Percentiles rank a stretch among this genome's conserved stretches.
Conservation (phyloP, 2,797 vertebrate species). For the Leptoclinus maculatus region DNA sequence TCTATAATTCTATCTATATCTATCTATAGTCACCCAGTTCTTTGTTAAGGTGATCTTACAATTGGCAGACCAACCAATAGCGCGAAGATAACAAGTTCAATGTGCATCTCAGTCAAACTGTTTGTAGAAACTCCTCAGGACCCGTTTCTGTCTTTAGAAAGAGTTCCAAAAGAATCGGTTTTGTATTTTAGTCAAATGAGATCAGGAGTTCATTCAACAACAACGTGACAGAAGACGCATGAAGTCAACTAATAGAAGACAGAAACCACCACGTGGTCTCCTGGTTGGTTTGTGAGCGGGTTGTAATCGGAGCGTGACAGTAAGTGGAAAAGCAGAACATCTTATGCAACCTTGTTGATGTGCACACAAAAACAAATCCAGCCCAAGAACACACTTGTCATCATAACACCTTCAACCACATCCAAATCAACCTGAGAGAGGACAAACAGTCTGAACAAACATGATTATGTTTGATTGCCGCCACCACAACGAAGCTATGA, state of each 20-base stretch:
- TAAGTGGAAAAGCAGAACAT: neutral
- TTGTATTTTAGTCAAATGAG: neutral
- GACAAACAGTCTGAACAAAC: neutral
- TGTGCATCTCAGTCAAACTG: neutral
- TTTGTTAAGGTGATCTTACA: neutral
- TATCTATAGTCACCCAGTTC: too few relatives aligned
- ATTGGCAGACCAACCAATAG: neutral
- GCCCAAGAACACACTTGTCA: neutral
- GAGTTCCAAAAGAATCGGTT: neutral
- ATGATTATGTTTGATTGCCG: neutral
- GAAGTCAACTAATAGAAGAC: neutral
- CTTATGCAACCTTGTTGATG: neutral
- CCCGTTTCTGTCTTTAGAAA: neutral
- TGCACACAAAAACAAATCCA: conserved; percentile 2
- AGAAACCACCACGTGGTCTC: too few relatives aligned
- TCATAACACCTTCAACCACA: neutral
- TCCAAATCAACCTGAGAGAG: neutral
- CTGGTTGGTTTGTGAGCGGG: conserved; percentile 4
- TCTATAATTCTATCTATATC: too few relatives aligned
- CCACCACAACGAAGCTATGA: conserved; percentile 12
- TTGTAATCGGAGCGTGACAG: conserved; percentile 1
- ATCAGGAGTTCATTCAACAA: neutral
- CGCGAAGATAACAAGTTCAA: neutral
- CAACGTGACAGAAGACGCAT: neutral
- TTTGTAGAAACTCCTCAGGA: neutral